Conservation (phyloP, 2,888 invertebrate species). For the Teinopalpus imperialis region DNA sequence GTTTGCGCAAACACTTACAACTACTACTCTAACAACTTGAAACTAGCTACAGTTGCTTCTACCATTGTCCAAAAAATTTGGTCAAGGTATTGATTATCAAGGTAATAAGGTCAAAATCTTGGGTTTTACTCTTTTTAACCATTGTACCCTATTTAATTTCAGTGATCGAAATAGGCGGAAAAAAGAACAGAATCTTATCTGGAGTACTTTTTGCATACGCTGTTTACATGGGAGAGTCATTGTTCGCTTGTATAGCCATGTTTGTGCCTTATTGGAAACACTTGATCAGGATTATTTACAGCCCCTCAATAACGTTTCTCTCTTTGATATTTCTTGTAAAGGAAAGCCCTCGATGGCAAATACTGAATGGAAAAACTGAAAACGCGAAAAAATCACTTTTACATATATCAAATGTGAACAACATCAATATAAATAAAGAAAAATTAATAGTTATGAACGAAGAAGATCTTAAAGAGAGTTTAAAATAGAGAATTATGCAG, state of each 20-base stretch:
- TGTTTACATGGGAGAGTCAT: constrained; percentile 56
- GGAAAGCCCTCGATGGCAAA: constrained; percentile 67
- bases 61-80: too few species aligned
- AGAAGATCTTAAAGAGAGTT: constrained; percentile 49
- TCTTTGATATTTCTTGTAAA: constrained; percentile 45
- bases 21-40: too few species aligned
- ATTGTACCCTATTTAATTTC: too few species aligned
- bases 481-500: constrained; percentile 47
- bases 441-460: constrained; percentile 48
- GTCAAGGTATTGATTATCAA: too few species aligned
- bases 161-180: constrained; percentile 65
- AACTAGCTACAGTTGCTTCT: too few species aligned
- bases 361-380: constrained; percentile 55
- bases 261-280: constrained; percentile 60
- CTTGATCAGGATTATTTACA: constrained; percentile 54
- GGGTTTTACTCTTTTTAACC: too few species aligned
- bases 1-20: too few species aligned
- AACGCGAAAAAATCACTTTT: constrained; percentile 50
- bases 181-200: constrained; percentile 50
- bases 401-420: constrained; percentile 51
- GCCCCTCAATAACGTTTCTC: constrained; percentile 53
- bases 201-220: constrained; percentile 58
- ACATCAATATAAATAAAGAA: constrained; percentile 47
- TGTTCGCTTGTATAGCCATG: constrained; percentile 61
- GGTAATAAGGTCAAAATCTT: too few species aligned